These are phyloP conservation scores for Acrocyrtus sp. DNA, from an alignment of 2,888 invertebrate genomes.

Conservation along the genomic window DNA sequence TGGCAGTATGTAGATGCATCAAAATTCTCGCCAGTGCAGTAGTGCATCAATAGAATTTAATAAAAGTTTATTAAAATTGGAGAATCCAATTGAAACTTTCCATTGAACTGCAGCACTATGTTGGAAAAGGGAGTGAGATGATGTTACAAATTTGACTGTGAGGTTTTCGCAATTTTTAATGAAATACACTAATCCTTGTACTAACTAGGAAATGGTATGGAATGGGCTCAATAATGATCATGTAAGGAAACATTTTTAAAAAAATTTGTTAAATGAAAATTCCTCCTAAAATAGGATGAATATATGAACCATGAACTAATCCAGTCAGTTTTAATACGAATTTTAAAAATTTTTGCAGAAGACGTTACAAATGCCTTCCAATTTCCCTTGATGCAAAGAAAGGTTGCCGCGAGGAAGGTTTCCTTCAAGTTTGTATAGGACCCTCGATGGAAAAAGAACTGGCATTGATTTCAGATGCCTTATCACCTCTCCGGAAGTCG, in stretches of 20 bases:
- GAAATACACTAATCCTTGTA: background rate
- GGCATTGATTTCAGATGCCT: conserved; percentile 37
- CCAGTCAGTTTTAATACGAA: conserved; percentile 4
- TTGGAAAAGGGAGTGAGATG: no score
- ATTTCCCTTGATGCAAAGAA: conserved; percentile 5
- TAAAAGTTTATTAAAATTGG: no score
- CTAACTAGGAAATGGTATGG: background rate
- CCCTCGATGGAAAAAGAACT: conserved; percentile 42
- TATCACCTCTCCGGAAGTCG: conserved; percentile 11
- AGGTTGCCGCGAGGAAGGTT: conserved; percentile 34
- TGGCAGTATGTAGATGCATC: no score
- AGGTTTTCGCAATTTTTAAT: no score
- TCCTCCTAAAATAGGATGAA: no score
- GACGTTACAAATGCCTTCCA: conserved; percentile 41
- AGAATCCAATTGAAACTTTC: no score
- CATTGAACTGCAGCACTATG: no score
- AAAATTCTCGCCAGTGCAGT: no score
- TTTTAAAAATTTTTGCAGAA: conserved; percentile 15
- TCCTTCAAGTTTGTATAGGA: conserved; percentile 54
- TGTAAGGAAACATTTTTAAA: conserved; percentile 41
- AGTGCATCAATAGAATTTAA: no score
- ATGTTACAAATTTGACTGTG: no score
- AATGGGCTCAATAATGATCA: conserved; percentile 38
- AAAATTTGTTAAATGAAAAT: no score
- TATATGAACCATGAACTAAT: no score